Percentiles rank a stretch among this genome's conserved stretches.
These are phyloP conservation scores for Pterocles gutturalis DNA, from an alignment of 2,113 vertebrate genomes.

Conservation along the genomic window DNA sequence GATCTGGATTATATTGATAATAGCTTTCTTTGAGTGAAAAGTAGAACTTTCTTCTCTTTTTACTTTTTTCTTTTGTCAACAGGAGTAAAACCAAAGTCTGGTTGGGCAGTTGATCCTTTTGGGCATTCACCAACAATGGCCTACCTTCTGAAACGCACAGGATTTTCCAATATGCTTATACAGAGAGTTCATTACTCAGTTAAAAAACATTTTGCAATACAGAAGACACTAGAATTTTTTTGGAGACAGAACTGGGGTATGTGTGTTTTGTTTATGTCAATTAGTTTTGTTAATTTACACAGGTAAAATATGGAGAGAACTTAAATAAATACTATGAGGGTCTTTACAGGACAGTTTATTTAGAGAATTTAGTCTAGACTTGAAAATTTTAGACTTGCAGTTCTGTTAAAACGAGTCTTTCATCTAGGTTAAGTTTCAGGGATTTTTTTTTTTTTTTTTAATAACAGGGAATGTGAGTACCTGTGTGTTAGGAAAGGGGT, in stretches of 20 bases:
- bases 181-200: constrained; percentile 91
- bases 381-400: background rate
- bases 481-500: background rate
- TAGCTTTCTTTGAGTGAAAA: background rate
- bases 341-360: background rate
- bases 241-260: constrained; percentile 97
- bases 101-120: constrained; percentile 92
- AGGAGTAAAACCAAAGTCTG: constrained; percentile 89
- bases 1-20: background rate
- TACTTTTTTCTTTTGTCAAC: background rate
- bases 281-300: background rate
- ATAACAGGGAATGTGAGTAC: background rate
- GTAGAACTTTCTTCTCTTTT: background rate
- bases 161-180: constrained; percentile 89
- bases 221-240: constrained; percentile 89
- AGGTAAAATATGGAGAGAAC: background rate
- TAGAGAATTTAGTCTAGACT: background rate
- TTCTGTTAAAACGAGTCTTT: background rate
- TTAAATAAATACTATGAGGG: background rate
- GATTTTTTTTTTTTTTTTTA: background rate
- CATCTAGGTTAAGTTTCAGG: background rate
- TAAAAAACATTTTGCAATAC: constrained; percentile 88
- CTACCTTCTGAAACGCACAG: constrained; percentile 89
- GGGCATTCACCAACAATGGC: constrained; percentile 92
- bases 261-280: background rate